Conservation (phyloP, 2,113 vertebrate genomes). For the Leucoraja erinaceus region DNA sequence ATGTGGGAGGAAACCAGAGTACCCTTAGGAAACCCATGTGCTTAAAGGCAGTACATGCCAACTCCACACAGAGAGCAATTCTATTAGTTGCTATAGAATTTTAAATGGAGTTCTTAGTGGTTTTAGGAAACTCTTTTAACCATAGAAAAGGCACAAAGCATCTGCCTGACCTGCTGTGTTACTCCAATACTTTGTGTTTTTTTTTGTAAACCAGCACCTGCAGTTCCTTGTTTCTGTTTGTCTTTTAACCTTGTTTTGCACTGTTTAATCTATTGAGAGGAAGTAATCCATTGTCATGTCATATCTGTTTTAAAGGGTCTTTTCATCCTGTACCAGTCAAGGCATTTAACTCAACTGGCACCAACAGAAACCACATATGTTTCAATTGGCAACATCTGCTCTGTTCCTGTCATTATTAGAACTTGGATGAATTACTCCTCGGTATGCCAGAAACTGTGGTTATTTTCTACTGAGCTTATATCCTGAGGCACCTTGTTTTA, state of each 20-base stretch:
- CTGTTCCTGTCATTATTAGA: background rate
- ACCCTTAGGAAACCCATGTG: no score
- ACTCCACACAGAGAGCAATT: no score
- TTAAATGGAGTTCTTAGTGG: background rate
- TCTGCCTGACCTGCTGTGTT: no score
- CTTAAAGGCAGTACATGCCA: no score
- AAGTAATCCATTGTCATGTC: slow-evolving; percentile 15
- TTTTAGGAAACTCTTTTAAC: background rate
- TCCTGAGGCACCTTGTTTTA: background rate
- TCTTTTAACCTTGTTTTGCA: background rate
- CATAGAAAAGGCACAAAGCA: no score
- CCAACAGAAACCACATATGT: background rate
- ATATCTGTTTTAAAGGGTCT: background rate
- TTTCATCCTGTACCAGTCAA: background rate
- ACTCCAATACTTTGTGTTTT: no score
- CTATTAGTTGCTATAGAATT: no score
- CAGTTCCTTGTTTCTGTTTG: no score
- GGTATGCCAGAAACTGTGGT: background rate
- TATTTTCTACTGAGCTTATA: background rate
- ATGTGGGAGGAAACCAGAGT: no score
- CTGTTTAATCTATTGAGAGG: background rate
- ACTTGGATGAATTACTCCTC: background rate
- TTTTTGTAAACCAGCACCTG: no score
- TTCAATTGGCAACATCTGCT: slow-evolving; percentile 1
- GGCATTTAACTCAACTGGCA: background rate